Conservation (phyloP, 2,113 vertebrate species). For the Pomatostomus ruficeps region DNA sequence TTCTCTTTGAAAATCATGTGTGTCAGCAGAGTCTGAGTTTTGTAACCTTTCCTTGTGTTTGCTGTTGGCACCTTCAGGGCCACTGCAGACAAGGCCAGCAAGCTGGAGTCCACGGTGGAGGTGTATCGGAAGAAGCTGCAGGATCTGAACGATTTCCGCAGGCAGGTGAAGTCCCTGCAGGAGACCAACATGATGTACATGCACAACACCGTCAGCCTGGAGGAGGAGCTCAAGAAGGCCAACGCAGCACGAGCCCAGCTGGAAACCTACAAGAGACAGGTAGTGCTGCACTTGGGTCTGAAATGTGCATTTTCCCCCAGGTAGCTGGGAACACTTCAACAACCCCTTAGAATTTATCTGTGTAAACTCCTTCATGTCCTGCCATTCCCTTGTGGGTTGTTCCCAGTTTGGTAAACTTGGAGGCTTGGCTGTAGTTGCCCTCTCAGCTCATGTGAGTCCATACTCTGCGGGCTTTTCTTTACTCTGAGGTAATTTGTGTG, state of each 20-base stretch:
- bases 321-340: background rate
- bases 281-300: background rate
- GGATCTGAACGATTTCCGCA: constrained; percentile 89
- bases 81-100: constrained; percentile 84
- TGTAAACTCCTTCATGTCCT: background rate
- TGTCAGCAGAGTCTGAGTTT: background rate
- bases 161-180: constrained; percentile 92
- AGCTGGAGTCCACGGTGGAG: constrained; percentile 90
- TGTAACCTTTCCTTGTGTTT: background rate
- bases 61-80: constrained; percentile 16
- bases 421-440: background rate
- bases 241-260: constrained; percentile 91
- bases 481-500: background rate
- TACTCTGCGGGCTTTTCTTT: background rate
- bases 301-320: background rate
- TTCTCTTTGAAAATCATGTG: background rate
- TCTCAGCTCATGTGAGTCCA: background rate
- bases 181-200: constrained; percentile 96
- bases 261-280: constrained; percentile 94
- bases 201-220: constrained; percentile 93
- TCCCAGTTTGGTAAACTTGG: background rate
- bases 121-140: constrained; percentile 94
- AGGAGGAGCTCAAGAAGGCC: constrained; percentile 94
- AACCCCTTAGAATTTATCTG: background rate
- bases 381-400: background rate